Conservation (phyloP, 37 sponge, comb jelly and placozoan species). For the Corticium candelabrum region DNA sequence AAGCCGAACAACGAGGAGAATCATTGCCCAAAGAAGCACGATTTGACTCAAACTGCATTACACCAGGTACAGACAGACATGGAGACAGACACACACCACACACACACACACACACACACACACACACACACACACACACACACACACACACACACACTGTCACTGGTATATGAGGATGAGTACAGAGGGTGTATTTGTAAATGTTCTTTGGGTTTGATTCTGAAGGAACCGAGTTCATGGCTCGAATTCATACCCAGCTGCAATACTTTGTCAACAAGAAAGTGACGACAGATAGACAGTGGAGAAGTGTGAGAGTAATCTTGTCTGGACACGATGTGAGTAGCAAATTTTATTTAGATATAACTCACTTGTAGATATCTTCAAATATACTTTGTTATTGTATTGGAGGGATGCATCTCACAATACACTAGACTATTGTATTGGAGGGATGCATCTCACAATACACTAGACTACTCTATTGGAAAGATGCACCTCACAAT, state of each 20-base stretch:
- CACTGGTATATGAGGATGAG: not conserved
- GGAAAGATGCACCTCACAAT: no score
- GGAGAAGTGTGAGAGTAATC: slow-evolving; percentile 80
- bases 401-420: no score
- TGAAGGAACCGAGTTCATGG: slow-evolving; percentile 92
- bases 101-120: no score
- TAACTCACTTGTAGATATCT: no score
- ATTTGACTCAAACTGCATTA: slow-evolving; percentile 99
- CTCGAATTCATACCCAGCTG: slow-evolving; percentile 68
- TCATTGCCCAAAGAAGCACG: slow-evolving; percentile 35
- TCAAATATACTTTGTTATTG: no score
- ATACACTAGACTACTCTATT: no score
- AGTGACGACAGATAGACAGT: slow-evolving; percentile 74
- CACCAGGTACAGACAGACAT: slow-evolving; percentile 44
- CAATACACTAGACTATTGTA: no score
- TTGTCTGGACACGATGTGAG: slow-evolving; percentile 86
- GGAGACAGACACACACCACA: no score
- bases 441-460: no score
- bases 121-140: no score
- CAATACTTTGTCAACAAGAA: slow-evolving; percentile 90
- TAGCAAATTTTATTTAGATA: not conserved
- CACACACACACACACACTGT: not conserved
- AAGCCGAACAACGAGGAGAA: slow-evolving; percentile 43
- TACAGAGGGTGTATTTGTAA: no score
- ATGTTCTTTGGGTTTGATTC: no score